Percentiles rank a stretch among this genome's conserved stretches.
These are phyloP conservation scores for Xiphorhynchus elegans DNA, from an alignment of 2,113 vertebrate genomes.

Conservation along the genomic window DNA sequence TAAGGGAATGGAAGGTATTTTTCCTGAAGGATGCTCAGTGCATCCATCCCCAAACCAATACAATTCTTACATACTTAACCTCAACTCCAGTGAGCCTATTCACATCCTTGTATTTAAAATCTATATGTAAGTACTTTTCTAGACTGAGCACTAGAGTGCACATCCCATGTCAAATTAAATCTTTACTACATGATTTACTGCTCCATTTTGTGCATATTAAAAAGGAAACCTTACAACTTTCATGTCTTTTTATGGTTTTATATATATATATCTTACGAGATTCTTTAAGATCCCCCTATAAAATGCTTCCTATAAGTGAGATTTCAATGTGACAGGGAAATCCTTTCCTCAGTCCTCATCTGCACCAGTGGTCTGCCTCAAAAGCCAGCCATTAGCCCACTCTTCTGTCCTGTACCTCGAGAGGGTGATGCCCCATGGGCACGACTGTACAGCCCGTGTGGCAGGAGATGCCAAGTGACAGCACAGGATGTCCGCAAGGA, in stretches of 20 bases:
- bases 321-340: not conserved
- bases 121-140: not conserved
- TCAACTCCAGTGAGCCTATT: not conserved
- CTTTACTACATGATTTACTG: not conserved
- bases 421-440: not conserved
- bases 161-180: not conserved
- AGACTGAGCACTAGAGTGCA: not conserved
- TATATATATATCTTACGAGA: not conserved
- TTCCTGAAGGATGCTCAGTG: not conserved
- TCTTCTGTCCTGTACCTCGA: not conserved
- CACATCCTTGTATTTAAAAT: not conserved
- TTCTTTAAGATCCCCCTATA: not conserved
- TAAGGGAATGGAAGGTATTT: not conserved
- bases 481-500: not conserved
- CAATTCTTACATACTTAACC: not conserved
- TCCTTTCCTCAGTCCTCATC: not conserved
- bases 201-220: not conserved
- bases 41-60: not conserved
- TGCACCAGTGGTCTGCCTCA: not conserved
- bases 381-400: not conserved
- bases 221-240: not conserved
- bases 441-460: not conserved
- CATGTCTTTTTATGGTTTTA: not conserved
- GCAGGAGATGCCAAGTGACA: not conserved
- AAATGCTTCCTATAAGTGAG: not conserved